Percentiles rank a stretch among this genome's conserved stretches.
Conservation (phyloP, 2,797 vertebrate species). For the Cichlasoma orientale region DNA sequence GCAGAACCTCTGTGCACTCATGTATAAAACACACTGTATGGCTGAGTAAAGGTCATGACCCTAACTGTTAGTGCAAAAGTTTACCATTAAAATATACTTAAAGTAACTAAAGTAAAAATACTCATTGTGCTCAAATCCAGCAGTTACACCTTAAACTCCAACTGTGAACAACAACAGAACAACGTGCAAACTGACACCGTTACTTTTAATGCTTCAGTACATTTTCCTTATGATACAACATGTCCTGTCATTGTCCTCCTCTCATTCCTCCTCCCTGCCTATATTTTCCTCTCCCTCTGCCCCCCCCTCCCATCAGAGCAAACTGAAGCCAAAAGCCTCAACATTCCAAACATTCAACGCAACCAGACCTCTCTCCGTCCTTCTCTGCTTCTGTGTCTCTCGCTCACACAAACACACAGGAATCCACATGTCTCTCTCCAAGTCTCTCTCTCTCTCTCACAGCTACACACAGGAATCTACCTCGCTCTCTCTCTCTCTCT, state of each 20-base stretch:
- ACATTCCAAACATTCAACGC: slow-evolving; percentile 77
- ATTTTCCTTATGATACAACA: background rate
- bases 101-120: background rate
- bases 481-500: background rate
- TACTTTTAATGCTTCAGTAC: background rate
- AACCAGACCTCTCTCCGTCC: slow-evolving; percentile 52
- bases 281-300: background rate
- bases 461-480: slow-evolving; percentile 42
- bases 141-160: background rate
- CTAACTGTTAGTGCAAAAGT: background rate
- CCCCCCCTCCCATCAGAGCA: slow-evolving; percentile 49
- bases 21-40: no score
- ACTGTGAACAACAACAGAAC: background rate
- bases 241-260: background rate
- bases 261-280: background rate
- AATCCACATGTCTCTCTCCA: slow-evolving; percentile 54
- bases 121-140: background rate
- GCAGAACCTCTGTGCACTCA: background rate
- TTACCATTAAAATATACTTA: background rate
- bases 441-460: slow-evolving; percentile 22
- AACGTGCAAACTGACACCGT: background rate
- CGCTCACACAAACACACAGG: slow-evolving; percentile 57
- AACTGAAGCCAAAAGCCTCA: slow-evolving; percentile 67
- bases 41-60: no score
- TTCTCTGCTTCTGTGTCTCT: slow-evolving; percentile 8